Evolutionary conservation across 1,140 invertebrate species (phyloP), one percentile per base, ranked within the genome.

Genomic region (Liolophura sinensis): DNA sequence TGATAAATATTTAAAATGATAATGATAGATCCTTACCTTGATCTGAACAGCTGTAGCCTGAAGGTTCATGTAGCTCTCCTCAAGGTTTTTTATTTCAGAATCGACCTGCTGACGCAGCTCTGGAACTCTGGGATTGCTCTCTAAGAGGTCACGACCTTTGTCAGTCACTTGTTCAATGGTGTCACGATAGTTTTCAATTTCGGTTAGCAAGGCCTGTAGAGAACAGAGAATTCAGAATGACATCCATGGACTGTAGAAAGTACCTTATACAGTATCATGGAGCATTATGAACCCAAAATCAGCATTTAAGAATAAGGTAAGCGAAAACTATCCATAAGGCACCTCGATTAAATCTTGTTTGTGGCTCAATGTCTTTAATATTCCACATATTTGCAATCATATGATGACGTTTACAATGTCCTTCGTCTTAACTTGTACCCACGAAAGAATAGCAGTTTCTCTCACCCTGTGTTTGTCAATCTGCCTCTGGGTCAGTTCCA

Each of bases 41-140:
- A 97, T 97, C 83, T 97, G 94, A 25, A 93, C 80, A n/a, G 94
- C 95, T 18, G 94, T 97, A 50, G 92, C 89, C 24, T 96, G 81
- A 16, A 97, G 83, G 0, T 94, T 95, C 77, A 94, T 90, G 79
- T 97, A 97, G 77, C 94, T 97, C 22, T 97, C 94, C 78, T 94
- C 93, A 5, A 98, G 92, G 80, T 97, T 97, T 73, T 90, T 90
- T 20, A 97, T 76, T 82, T 97, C 95, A 40, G 90, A 91, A 55
- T 93, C 90, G 48, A 97, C 93, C 0, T 90, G 90, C 16, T 89
- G 65, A 20, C 69, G 71, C 61, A 83, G 70, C 50, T 73, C 66
- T 51, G 79, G 77, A 0, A 73, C 65, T 65, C 70, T 1, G 83
- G 81, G 0, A 91, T 91, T 73, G 91, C 90, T 9, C 68, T 91